These are phyloP conservation scores for Meloidogyne exigua DNA, from an alignment of 1,140 invertebrate species.

Conservation along the genomic window DNA sequence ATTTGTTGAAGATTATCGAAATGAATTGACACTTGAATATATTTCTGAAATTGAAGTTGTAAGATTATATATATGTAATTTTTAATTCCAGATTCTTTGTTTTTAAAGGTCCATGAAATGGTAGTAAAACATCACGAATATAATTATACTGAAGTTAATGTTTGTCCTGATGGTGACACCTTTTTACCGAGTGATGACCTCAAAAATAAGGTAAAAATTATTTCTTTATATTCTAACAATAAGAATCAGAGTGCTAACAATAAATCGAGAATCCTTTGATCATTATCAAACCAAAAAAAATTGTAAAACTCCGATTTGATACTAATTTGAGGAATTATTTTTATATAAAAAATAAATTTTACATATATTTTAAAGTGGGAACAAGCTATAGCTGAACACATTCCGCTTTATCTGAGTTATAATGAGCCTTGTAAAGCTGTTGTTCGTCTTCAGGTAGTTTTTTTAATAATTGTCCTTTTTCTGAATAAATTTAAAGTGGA, in stretches of 20 bases:
- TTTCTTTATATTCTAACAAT: too few species aligned
- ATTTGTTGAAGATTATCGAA: background rate
- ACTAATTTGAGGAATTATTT: too few species aligned
- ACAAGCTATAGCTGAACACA: background rate
- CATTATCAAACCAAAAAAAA: too few species aligned
- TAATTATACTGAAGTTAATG: background rate
- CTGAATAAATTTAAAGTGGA: too few species aligned
- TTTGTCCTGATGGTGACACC: background rate
- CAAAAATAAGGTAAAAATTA: background rate
- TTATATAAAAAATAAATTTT: too few species aligned
- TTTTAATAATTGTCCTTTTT: background rate
- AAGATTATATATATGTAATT: background rate
- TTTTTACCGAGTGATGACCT: background rate
- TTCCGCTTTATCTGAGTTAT: background rate
- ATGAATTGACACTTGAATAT: background rate
- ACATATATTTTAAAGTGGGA: too few species aligned
- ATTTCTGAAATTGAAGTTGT: background rate
- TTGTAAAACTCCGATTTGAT: too few species aligned
- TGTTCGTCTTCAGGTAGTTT: background rate
- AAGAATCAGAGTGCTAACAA: too few species aligned
- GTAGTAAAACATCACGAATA: background rate
- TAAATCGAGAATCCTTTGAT: too few species aligned
- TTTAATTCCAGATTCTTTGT: background rate
- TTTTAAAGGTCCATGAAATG: background rate
- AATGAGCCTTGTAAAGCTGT: background rate